Evolutionary conservation across 2,888 invertebrate genomes (phyloP).

Genomic region (Sycophila texana): DNA sequence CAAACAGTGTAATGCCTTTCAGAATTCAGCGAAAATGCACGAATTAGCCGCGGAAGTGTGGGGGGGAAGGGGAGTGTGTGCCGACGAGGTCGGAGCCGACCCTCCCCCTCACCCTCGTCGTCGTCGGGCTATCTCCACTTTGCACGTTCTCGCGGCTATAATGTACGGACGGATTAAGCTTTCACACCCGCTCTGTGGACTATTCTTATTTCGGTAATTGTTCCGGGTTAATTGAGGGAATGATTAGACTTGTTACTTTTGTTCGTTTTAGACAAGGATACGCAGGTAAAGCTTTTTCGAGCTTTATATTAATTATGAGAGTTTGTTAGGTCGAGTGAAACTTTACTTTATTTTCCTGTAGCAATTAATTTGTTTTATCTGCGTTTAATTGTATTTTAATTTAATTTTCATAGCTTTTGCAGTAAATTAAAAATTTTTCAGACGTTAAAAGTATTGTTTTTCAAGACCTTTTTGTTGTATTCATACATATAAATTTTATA

Average conservation of each 20-base stretch:
- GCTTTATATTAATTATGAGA: no score
- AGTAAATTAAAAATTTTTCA: no score
- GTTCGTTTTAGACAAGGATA: not conserved
- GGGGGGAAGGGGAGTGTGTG: not conserved
- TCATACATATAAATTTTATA: no score
- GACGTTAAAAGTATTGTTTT: no score
- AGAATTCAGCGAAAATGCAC: slow-evolving; percentile 68
- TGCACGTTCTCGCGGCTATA: slow-evolving; percentile 17
- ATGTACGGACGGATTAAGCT: slow-evolving; percentile 4
- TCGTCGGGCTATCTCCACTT: slow-evolving; percentile 12
- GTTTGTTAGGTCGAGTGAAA: no score
- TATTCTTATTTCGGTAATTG: slow-evolving; percentile 4
- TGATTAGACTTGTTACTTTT: not conserved
- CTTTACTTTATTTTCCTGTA: no score
- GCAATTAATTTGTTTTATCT: no score
- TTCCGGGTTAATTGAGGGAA: not conserved
- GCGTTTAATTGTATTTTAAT: no score
- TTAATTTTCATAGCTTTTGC: no score
- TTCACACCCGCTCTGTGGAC: not conserved
- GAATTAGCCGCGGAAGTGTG: slow-evolving; percentile 63
- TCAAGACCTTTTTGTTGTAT: no score
- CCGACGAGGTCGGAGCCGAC: no score
- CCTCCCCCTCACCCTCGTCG: not conserved
- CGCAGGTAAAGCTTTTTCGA: no score
- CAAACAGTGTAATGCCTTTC: slow-evolving; percentile 67